Evolutionary conservation across 2,888 invertebrate genomes (phyloP), one percentile per base, ranked within the genome.

Genomic region (Lutraria lutraria): DNA sequence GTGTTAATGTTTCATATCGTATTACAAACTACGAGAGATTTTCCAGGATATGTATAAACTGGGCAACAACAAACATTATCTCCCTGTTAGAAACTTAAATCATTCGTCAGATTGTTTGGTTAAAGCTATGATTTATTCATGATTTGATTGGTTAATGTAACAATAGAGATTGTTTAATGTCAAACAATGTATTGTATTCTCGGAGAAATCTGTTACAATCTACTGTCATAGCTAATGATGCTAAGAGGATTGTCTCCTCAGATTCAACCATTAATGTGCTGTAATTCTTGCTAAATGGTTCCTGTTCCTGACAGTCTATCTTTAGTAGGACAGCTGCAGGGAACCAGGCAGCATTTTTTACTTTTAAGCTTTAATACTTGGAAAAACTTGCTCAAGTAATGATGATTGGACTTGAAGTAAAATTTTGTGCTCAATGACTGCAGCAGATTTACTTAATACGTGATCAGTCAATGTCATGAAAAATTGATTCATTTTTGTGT

Each of bases 101-200:
- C 25, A 68, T 68, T 25, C 54, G 72, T 43, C 63, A 72, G 85
- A 54, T 85, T 85, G 76, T 76, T 72, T 85, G 76, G 54, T 79
- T 76, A 85, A 76, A 29, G 54, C 56, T 31, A 85, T 85, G 56
- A 85, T 80, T 80, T 85, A 85, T 85, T 85, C 85, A 85, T 85
- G 60, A 13, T 25, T 3, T 68, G 63, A 68, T 68, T 68, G 63
- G 63, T 68, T 25, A 68, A 68, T 68, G 25, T 68, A 68, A 68
- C 25, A 25, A 25, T n/a, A 25, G 63, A 68, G n/a, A 68, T 25
- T 68, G 25, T n/a, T 68, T 25, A n/a, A n/a, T 25, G 63, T 25
- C 12, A 25, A 12, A 25, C n/a, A 25, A 68, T 68, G 25, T 68
- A 68, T 68, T n/a, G n/a, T 68, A 25, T 68, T 68, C 25, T 25